A percentile compares a stretch with the other conserved stretches of the same genome.
These are phyloP conservation scores for Euplexia lucipara DNA, from an alignment of 2,888 invertebrate genomes.

Conservation along the genomic window DNA sequence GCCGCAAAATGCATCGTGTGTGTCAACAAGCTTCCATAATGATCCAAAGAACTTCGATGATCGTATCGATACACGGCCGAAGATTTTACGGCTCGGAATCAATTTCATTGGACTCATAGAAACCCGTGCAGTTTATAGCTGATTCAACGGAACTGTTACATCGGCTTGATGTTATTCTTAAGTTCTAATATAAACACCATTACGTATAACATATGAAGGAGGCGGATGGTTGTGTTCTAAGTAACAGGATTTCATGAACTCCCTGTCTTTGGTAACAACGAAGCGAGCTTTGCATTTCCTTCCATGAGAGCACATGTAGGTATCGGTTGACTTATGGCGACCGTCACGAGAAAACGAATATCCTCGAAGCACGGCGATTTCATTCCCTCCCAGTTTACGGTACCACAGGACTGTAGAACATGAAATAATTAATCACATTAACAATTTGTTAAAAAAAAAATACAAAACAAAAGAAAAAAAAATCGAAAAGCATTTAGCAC, in stretches of 20 bases:
- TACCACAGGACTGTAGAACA: not conserved
- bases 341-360: constrained; percentile 67
- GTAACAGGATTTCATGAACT: constrained; percentile 10
- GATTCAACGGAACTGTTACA: too few species aligned
- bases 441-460: too few species aligned
- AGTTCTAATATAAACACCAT: constrained; percentile 29
- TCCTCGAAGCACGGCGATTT: constrained; percentile 66
- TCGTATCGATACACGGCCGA: too few species aligned
- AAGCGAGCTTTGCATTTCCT: constrained; percentile 35
- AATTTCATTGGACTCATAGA: too few species aligned
- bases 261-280: constrained; percentile 15
- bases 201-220: constrained; percentile 20
- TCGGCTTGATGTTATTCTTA: not conserved
- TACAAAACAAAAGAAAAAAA: too few species aligned
- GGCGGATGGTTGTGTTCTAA: constrained; percentile 24
- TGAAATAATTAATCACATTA: not conserved
- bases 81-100: too few species aligned
- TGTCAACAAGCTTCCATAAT: too few species aligned
- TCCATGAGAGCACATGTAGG: constrained; percentile 28
- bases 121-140: too few species aligned
- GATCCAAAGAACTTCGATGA: too few species aligned
- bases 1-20: too few species aligned
- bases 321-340: constrained; percentile 16
- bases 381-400: constrained; percentile 61
- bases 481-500: too few species aligned